phyloP scores from a whole-genome alignment of 2,113 vertebrate species.

The Stomatorhinus ivindoensis region DNA sequence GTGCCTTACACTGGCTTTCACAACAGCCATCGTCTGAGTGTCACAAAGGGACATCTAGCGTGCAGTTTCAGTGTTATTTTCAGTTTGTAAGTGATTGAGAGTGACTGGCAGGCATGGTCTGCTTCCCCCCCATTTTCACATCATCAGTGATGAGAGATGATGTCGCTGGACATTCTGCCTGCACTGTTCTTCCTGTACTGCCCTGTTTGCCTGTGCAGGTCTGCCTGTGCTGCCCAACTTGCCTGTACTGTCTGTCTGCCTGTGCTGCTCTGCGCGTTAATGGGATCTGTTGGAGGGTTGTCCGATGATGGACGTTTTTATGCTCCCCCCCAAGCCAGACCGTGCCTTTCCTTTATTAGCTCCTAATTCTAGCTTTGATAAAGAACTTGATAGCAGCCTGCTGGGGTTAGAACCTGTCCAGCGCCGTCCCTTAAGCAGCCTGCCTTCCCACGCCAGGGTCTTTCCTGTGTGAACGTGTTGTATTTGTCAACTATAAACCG shows the following conservation, averaged over 20 bases:
- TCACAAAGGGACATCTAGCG: background rate
- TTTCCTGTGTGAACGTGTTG: background rate
- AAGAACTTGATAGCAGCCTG: background rate
- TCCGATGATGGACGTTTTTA: background rate
- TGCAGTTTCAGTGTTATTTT: background rate
- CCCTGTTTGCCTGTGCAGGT: background rate
- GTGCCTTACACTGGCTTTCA: background rate
- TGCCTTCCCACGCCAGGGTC: background rate
- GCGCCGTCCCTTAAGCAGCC: background rate
- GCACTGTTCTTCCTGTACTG: background rate
- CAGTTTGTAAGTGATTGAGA: background rate
- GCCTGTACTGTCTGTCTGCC: background rate
- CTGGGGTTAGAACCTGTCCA: background rate
- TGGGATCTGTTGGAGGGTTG: background rate
- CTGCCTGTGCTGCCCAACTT: background rate
- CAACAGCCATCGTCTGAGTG: background rate
- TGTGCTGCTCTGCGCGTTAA: background rate
- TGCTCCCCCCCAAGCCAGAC: background rate
- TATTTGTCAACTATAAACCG: background rate
- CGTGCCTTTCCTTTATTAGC: conserved; percentile 4
- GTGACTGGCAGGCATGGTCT: background rate
- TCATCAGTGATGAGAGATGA: too few relatives aligned
- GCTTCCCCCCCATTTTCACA: too few relatives aligned
- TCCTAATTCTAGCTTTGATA: background rate
- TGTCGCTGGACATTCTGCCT: background rate